These are phyloP conservation scores for Oreocharis arfaki DNA, from an alignment of 2,113 vertebrate species.

Conservation along the genomic window DNA sequence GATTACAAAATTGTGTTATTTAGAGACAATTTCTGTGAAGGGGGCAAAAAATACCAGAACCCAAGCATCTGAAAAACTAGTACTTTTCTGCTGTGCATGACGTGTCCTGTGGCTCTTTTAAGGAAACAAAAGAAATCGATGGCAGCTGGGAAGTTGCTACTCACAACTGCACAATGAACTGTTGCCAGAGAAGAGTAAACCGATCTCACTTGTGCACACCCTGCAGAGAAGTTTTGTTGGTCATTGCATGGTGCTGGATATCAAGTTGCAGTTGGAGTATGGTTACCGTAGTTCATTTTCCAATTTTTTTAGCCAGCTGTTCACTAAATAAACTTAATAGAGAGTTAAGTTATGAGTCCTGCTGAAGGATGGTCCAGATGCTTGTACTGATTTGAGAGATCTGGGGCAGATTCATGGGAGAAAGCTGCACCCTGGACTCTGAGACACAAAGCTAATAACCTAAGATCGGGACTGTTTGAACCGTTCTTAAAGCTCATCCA, in stretches of 20 bases:
- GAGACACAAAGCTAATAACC: background rate
- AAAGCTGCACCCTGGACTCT: background rate
- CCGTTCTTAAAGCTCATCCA: background rate
- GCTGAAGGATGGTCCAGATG: background rate
- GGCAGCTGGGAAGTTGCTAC: background rate
- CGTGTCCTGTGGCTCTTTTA: background rate
- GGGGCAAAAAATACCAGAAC: background rate
- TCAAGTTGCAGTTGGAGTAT: background rate
- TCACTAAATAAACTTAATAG: background rate
- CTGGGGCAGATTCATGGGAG: background rate
- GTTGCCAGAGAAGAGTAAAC: background rate
- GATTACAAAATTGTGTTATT: background rate
- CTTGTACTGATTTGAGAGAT: background rate
- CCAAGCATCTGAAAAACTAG: background rate
- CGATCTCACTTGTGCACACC: accelerated
- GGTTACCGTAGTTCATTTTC: background rate
- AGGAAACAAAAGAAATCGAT: background rate
- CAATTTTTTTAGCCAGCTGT: background rate
- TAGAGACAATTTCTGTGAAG: background rate
- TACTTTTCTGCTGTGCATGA: background rate
- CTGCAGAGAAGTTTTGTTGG: background rate
- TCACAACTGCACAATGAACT: background rate
- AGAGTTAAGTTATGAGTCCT: background rate
- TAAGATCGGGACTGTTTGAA: background rate
- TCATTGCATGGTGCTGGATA: background rate